Evolutionary conservation across 2,797 vertebrate species (phyloP), one percentile per base, ranked within the genome.

Genomic region (Diplodus puntazzo): DNA sequence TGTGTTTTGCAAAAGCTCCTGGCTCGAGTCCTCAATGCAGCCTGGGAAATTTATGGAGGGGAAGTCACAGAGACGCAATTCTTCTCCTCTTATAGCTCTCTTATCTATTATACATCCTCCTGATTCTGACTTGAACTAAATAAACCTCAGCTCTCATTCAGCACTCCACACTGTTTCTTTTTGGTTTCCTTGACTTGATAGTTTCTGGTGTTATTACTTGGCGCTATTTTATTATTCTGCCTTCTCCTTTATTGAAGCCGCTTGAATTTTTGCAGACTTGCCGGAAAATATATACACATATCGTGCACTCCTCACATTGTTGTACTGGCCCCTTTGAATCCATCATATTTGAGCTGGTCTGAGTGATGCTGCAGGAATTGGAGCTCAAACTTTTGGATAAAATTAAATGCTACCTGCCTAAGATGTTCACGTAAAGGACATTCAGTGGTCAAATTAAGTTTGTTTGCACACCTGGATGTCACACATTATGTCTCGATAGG

Each of bases 231-330:
- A 61, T 80, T 62, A 34, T 59, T 73, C 16, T 1, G 2, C 16
- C 43, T 43, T 45, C 68, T 66, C 30, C 20, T 64, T 76, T 85
- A 46, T 69, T 79, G 27, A 78, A 43, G 61, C 17, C 54, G 46
- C 57, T 54, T 46, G 21, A 70, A 55, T 60, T 71, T 34, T 58
- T 54, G 39, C 60, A 70, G 48, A 64, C 53, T 70, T 73, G 10
- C 48, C 25, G 20, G 23, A 61, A 57, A 18, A 25, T 62, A 21
- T 12, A 43, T 48, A 49, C 5, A 0, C 16, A 34, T 46, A 10
- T 39, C 7, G 42, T 34, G 5, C 7, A 60, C 30, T 27, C 66
- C 59, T 75, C 30, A 55, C 48, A 79, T 46, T 69, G 34, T 57
- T 69, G 50, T 1, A 8, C 34, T 57, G n/a, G 1, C 39, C 39